Base-by-base conservation (phyloP, 2,888 invertebrate species). In the Catotricha subobsoleta region DNA sequence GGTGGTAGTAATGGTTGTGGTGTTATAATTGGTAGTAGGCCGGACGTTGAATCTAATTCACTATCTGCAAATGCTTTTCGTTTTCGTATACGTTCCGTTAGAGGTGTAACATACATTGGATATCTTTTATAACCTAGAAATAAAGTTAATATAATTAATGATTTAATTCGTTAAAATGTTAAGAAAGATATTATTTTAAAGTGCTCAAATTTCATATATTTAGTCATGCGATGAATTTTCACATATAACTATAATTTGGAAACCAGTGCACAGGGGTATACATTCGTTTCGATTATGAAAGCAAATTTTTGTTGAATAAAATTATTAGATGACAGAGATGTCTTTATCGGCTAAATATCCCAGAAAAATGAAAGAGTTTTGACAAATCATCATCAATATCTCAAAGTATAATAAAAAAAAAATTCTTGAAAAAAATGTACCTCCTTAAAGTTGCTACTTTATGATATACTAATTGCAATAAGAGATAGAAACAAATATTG, bases 31-130 rank as follows among this genome's bases (percentile, higher is more conserved):
- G 59, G 7, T 34, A 42, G 29, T 15, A 42, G n/a, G 15, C 38
- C 55, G 45, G 59, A 52, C 28, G 58, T 57, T 33, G 57, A 54
- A 41, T 66, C 62, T 44, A 66, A 52, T 52, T 65, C 64, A 28
- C 62, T 62, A 50, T 66, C 66, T 39, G 66, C 66, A 49, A 66
- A 66, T 23, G 66, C 62, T 43, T 60, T 56, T 31, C 66, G 53
- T 50, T 72, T 73, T 41, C 62, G 57, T 48, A 62, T 57, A 47
- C 62, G 54, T 44, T 62, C 61, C 43, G 56, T 48, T 41, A 59
- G 43, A 33, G 62, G 60, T 27, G 61, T 58, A 37, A 54, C 55
- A 45, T 58, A 54, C 44, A 52, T 49, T 45, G 58, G 55, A 50
- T 54, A 58, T 23, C 56, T 53, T 30, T 44, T 44, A 39, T 45